Percentiles rank a stretch among this genome's conserved stretches.
Conservation (phyloP, 2,888 invertebrate species). For the Drosophila maculinotata region DNA sequence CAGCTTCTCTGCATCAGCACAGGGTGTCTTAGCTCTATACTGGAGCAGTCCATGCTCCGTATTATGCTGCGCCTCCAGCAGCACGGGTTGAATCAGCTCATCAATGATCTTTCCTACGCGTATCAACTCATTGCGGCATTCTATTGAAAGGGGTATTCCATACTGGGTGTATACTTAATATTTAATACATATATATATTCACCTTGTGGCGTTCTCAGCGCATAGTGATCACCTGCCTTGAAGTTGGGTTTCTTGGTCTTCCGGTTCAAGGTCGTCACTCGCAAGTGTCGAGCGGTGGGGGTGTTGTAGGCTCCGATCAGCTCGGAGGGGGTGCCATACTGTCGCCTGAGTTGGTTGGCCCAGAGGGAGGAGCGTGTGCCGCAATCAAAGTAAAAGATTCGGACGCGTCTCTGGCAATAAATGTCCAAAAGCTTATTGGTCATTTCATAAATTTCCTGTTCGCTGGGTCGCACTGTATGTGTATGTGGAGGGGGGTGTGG, state of each 20-base stretch:
- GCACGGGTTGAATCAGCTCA: constrained; percentile 79
- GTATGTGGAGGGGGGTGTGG: neutral
- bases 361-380: constrained; percentile 80
- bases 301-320: constrained; percentile 79
- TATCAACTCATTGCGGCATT: constrained; percentile 82
- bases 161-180: too few relatives aligned
- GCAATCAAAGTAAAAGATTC: constrained; percentile 79
- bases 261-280: constrained; percentile 63
- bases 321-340: constrained; percentile 80
- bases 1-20: constrained; percentile 3
- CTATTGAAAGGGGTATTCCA: too few relatives aligned
- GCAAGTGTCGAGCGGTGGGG: constrained; percentile 69
- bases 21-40: constrained; percentile 7
- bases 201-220: constrained; percentile 82
- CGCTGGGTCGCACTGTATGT: constrained; percentile 77
- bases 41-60: constrained; percentile 31
- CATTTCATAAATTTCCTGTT: constrained; percentile 78
- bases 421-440: constrained; percentile 80
- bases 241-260: constrained; percentile 62
- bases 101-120: constrained; percentile 83
- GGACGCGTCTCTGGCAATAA: constrained; percentile 80
- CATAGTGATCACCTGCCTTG: constrained; percentile 82
- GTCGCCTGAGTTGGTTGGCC: constrained; percentile 76
- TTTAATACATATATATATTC: neutral
- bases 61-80: constrained; percentile 61